A percentile compares a stretch with the other conserved stretches of the same genome.
These are phyloP conservation scores for Drosophila subpulchrella DNA, from an alignment of 1,140 invertebrate species.

Conservation along the genomic window DNA sequence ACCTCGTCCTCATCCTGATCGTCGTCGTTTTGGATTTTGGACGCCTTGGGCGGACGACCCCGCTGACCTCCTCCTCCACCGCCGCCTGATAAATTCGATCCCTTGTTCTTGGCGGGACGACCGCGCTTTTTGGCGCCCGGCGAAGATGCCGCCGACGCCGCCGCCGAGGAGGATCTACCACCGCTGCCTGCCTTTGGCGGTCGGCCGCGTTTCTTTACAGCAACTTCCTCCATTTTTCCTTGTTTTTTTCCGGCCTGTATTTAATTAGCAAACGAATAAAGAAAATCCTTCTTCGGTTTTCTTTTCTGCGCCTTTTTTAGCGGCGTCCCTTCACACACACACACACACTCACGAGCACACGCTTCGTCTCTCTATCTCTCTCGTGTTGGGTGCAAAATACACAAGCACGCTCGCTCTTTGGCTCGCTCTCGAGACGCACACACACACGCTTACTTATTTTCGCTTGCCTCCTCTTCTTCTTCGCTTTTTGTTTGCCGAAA, in stretches of 20 bases:
- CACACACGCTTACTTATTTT: conserved; percentile 14
- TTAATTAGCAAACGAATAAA: conserved; percentile 29
- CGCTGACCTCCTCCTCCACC: conserved; percentile 26
- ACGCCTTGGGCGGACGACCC: conserved; percentile 38
- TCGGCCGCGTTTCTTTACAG: conserved; percentile 60
- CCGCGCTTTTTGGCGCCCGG: conserved; percentile 46
- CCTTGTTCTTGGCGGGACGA: conserved; percentile 54
- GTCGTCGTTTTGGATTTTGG: conserved; percentile 26
- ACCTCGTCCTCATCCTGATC: conserved; percentile 26
- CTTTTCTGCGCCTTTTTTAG: conserved; percentile 51
- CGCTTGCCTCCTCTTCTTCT: conserved; percentile 6
- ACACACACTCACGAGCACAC: neutral
- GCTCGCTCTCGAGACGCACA: conserved; percentile 3
- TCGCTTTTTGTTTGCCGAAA: conserved; percentile 9
- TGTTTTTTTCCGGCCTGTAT: neutral
- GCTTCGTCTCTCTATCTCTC: conserved; percentile 4
- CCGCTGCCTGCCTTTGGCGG: conserved; percentile 45
- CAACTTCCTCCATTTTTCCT: conserved; percentile 51
- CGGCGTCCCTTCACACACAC: conserved; percentile 46
- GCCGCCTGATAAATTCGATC: neutral
- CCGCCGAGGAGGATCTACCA: neutral
- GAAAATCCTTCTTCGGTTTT: conserved; percentile 30
- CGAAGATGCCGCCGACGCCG: neutral
- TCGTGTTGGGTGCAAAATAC: neutral
- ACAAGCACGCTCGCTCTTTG: conserved; percentile 4